Base-by-base conservation (phyloP, 2,113 vertebrate species). In the Naja naja region DNA sequence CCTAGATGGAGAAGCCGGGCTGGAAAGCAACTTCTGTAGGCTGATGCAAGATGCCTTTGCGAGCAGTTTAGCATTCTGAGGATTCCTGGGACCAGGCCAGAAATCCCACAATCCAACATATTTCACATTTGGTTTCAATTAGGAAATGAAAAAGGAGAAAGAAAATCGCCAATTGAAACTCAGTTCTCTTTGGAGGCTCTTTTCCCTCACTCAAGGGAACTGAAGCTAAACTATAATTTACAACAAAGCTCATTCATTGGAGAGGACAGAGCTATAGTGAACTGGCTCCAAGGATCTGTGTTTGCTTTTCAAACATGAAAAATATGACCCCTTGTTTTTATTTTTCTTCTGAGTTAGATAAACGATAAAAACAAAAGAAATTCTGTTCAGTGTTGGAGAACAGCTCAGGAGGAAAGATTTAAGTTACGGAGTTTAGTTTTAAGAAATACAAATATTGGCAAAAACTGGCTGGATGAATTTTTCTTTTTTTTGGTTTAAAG, bases 61-160 rank as follows among this genome's bases (percentile, higher is more conserved):
- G 97, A 97, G 97, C 94, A 96, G 96, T 94, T 97, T 98, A 94
- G 95, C 96, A 97, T 99, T 99, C 98, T 98, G 98, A 94, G 54
- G 97, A 98, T 98, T 98, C 98, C 97, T 98, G 98, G 98, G 97
- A 95, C 85, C 94, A 92, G 22, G 97, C 98, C 98, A 98, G 97
- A 97, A 98, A 97, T 98, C 98, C 98, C 98, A 98, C 98, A 98
- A 98, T 98, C 98, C 98, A 98, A 97, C 98, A 97, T 98, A 97
- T 98, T 96, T 96, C 98, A 98, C 98, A 99, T 98, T 98, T 98
- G 98, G 98, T 98, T 99, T 98, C 98, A 99, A 99, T 99, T 99
- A 98, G 96, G 97, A 96, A 97, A 88, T 89, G 49, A 97, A 97
- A 95, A 95, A 81, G 89, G 96, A 97, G 96, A 96, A 95, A 97